Base-by-base conservation (phyloP, 2,888 invertebrate genomes). In the Melinaea menophilus region DNA sequence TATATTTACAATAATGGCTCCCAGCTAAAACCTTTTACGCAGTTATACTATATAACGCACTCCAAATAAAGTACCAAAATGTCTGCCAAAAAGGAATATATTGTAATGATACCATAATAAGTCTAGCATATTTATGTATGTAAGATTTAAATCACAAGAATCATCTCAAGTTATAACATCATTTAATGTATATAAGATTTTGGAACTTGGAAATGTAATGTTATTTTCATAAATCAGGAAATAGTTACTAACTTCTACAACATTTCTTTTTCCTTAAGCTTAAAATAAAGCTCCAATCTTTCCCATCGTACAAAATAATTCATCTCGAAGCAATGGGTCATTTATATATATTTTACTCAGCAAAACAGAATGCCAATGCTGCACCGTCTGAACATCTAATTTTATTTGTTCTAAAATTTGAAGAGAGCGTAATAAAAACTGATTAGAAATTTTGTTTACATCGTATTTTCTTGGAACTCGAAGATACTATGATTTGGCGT, bases 1-100 rank as follows among this genome's bases (percentile, higher is more conserved):
- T 64, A 58, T 59, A 56, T 64, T 66, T 59, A 58, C 59, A 66
- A 47, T 64, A 64, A 66, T 66, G 59, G 57, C 48, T 22, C 48
- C 55, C 54, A 54, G 56, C 56, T 61, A 47, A 66, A 66, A 64
- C 64, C 66, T 64, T 66, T 66, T 66, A 66, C 66, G 66, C 66
- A 63, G 55, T 64, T 59, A 59, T 55, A 61, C 51, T 34, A 46
- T 54, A 22, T 22, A 22, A 63, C 59, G 41, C 57, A 22, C 58
- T 51, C 33, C 12, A 51, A 48, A 48, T 51, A 51, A 55, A 34
- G 60, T 48, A 22, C 48, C 48, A 48, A 48, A 48, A 48, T 51
- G 51, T 51, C 51, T 51, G 51, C 51, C 51, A 51, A 51, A 51
- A 51, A 31, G 51, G 31, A 51, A 51, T 31, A 51, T 51, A 51